Evolutionary conservation across 2,888 invertebrate species (phyloP).

Genomic region (Oxystoma pomonae): DNA sequence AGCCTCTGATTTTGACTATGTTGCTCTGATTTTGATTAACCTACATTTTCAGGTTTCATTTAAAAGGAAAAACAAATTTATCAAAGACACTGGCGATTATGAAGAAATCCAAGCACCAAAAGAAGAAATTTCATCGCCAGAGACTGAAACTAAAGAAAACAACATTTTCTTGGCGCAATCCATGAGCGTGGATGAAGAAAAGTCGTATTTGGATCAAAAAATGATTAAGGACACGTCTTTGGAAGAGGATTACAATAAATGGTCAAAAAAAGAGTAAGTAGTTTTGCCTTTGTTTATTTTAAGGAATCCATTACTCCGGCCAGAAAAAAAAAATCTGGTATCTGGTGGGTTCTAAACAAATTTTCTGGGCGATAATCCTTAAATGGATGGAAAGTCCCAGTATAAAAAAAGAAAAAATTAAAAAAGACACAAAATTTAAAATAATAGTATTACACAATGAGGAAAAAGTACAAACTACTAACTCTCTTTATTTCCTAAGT

Average conservation of each 20-base stretch:
- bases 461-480: no score
- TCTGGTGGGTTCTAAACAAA: no score
- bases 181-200: constrained; percentile 41
- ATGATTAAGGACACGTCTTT: constrained; percentile 39
- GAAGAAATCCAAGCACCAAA: constrained; percentile 12
- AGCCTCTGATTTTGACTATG: background rate
- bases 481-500: no score
- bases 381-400: no score
- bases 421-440: no score
- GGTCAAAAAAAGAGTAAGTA: constrained; percentile 47
- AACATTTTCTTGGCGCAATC: constrained; percentile 28
- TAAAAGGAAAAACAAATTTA: constrained; percentile 37
- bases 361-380: no score
- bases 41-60: constrained; percentile 34
- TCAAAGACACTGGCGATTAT: constrained; percentile 23
- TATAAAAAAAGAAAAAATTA: no score
- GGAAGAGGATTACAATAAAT: constrained; percentile 44
- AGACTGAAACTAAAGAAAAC: constrained; percentile 16
- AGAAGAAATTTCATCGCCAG: constrained; percentile 21
- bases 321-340: no score
- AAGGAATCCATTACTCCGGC: no score
- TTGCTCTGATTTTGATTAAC: background rate
- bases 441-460: no score
- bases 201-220: constrained; percentile 38
- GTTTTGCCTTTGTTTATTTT: background rate